Conservation (phyloP, 2,113 vertebrate species). For the Lathamus discolor region DNA sequence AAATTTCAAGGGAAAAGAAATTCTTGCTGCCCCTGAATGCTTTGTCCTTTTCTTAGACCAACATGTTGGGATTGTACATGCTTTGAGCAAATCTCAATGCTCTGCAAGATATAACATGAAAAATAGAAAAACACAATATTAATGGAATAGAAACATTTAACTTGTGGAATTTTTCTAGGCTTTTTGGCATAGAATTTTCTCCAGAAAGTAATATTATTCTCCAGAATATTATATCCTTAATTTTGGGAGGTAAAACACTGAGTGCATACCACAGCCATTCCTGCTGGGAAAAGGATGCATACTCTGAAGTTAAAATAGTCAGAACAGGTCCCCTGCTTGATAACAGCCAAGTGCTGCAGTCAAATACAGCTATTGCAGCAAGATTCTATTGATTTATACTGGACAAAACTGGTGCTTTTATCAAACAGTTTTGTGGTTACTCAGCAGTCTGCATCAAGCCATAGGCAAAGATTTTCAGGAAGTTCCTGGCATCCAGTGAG, state of each 20-base stretch:
- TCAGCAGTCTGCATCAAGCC: slow-evolving; percentile 62
- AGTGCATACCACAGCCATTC: not conserved
- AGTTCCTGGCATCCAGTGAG: slow-evolving; percentile 62
- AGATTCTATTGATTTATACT: slow-evolving; percentile 62
- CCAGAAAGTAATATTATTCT: not conserved
- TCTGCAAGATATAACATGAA: not conserved
- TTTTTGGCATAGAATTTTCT: not conserved
- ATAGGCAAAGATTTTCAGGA: slow-evolving; percentile 65
- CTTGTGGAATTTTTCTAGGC: not conserved
- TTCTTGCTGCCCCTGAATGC: not conserved
- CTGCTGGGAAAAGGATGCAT: slow-evolving; percentile 31
- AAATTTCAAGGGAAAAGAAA: not conserved
- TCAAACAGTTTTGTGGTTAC: slow-evolving; percentile 65
- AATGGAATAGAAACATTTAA: not conserved
- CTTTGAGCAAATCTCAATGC: not conserved
- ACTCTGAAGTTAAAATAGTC: slow-evolving; percentile 50
- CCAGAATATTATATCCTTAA: not conserved
- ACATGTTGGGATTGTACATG: accelerated
- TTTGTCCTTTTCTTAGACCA: not conserved
- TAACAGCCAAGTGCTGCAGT: slow-evolving; percentile 26
- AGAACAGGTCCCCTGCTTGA: slow-evolving; percentile 32
- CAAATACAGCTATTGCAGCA: slow-evolving; percentile 35
- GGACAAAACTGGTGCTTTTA: slow-evolving; percentile 61
- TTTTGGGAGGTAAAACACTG: slow-evolving; percentile 10
- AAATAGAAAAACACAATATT: not conserved